A percentile compares a stretch with the other conserved stretches of the same genome.
These are phyloP conservation scores for Acrocephalus kingi DNA, from an alignment of 2,113 vertebrate genomes.

Conservation along the genomic window DNA sequence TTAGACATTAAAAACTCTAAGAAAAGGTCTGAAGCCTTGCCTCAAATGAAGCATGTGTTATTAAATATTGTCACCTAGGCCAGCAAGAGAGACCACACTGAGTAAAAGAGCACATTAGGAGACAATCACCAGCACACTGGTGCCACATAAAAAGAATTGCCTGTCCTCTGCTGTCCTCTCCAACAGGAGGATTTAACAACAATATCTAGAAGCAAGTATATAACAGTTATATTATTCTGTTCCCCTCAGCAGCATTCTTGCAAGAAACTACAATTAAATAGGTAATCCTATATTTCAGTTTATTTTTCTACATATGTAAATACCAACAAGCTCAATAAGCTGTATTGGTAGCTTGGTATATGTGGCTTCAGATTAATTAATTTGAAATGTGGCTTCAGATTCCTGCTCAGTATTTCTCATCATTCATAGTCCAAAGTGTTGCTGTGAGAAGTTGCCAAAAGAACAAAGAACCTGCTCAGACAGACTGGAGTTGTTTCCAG, in stretches of 20 bases:
- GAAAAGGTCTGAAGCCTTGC: constrained; percentile 9
- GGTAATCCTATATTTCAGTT: background rate
- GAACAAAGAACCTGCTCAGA: background rate
- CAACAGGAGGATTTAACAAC: background rate
- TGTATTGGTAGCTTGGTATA: background rate
- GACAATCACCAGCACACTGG: background rate
- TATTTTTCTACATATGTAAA: constrained; percentile 2
- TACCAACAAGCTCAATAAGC: background rate
- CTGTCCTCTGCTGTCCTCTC: constrained; percentile 8
- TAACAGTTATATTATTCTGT: background rate
- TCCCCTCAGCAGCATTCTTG: background rate
- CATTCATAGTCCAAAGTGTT: background rate
- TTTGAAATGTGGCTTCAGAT: background rate
- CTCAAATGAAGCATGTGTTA: constrained; percentile 26
- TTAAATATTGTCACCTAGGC: constrained; percentile 23
- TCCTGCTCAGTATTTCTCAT: background rate
- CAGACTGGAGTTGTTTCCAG: background rate
- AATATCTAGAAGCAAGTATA: background rate
- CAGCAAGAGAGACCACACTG: background rate
- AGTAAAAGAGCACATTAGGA: background rate
- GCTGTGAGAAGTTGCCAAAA: background rate
- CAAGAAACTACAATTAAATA: background rate
- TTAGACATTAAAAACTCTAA: constrained; percentile 30
- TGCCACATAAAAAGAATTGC: background rate
- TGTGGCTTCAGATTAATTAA: background rate